Conservation (phyloP, 2,888 invertebrate genomes). For the Omphaloscelis lunosa region DNA sequence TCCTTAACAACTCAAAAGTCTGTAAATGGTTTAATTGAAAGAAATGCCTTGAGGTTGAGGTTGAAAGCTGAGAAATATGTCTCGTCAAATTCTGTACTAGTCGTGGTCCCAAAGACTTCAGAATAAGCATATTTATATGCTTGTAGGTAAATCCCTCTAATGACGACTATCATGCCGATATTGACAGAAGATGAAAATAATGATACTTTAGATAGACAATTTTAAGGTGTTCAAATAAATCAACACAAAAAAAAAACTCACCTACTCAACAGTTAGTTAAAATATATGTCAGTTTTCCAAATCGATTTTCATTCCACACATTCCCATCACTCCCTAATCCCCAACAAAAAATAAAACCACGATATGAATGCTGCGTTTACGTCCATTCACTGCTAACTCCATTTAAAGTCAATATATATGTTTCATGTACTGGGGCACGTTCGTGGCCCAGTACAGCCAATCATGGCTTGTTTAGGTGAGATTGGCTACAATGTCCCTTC, state of each 20-base stretch:
- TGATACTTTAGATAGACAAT: not conserved
- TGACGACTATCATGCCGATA: too few species aligned
- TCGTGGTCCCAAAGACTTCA: too few species aligned
- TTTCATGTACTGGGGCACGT: slow-evolving; percentile 53
- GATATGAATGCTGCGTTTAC: slow-evolving; percentile 25
- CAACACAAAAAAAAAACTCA: too few species aligned
- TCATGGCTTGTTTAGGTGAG: slow-evolving; percentile 67
- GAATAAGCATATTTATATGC: not conserved
- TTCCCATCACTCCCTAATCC: not conserved
- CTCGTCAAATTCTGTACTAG: too few species aligned
- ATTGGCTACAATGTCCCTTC: slow-evolving; percentile 69
- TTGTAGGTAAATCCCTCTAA: too few species aligned
- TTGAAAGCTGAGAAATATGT: too few species aligned
- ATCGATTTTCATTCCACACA: not conserved
- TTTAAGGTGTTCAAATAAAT: too few species aligned
- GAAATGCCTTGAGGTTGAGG: too few species aligned
- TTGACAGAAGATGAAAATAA: not conserved
- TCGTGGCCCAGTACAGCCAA: slow-evolving; percentile 56
- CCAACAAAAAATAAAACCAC: slow-evolving; percentile 49
- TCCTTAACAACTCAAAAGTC: too few species aligned
- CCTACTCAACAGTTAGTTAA: too few species aligned
- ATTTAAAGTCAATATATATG: slow-evolving; percentile 63
- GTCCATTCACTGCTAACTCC: slow-evolving; percentile 43
- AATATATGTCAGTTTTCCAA: not conserved
- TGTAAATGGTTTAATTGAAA: too few species aligned